Base-by-base conservation (phyloP, 2,113 vertebrate genomes). In the Progne subis region DNA sequence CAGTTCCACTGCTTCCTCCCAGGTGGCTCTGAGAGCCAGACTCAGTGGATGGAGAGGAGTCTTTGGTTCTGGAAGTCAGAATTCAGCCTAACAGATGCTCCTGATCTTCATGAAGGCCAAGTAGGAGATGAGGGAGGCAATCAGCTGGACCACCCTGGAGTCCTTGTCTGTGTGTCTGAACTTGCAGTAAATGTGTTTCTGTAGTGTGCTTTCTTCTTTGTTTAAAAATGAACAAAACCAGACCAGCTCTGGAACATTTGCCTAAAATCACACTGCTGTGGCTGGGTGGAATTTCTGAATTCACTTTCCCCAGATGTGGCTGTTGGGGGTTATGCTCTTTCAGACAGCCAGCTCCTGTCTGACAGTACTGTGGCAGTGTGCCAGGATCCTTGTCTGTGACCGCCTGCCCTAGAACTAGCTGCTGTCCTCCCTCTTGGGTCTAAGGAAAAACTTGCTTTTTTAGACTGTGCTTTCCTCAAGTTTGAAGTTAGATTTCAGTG, bases 11-110 rank as follows among this genome's bases (percentile, higher is more conserved):
- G 44, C 53, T 57, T 63, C 55, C 47, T 63, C 77, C 64, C n/a
- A 14, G 9, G 8, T 55, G 55, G 55, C 64, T 95, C 65, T 20
- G 43, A 43, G 68, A 92, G 86, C 77, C 83, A 92, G 65, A 41
- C 41, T 65, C 72, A 56, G 60, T n/a, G 65, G 53, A 64, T 75
- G 61, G 64, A 25, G 77, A 52, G 60, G 64, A 83, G 81, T 59
- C 53, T 64, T 89, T 95, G 87, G 29, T 79, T 89, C 87, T 75
- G 65, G 39, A 82, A 49, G 60, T 94, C 49, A 88, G 88, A n/a
- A 28, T 74, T 85, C 61, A 85, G 61, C 44, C 61, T 64, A 21
- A 12, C 78, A 85, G 78, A 64, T 93, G 56, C 80, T 90, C 31
- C 13, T 53, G 41, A 37, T 23, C 65, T 79, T 74, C 64, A 11